Conservation (phyloP, 2,113 vertebrate genomes). For the Cyanoderma ruficeps region DNA sequence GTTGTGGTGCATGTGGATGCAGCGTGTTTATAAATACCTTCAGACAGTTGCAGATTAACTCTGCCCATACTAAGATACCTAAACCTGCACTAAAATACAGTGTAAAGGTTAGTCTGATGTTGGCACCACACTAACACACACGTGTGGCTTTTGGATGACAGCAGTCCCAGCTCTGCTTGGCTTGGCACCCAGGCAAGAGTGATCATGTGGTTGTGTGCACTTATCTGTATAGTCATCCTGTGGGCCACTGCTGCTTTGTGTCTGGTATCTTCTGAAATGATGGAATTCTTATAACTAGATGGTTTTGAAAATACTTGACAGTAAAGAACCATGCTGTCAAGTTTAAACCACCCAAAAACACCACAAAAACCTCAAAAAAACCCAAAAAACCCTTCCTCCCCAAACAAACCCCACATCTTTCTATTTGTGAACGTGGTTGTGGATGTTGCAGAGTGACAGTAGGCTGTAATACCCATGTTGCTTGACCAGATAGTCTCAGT, state of each 20-base stretch:
- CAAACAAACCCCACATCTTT: background rate
- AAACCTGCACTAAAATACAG: background rate
- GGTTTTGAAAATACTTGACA: background rate
- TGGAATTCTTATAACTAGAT: background rate
- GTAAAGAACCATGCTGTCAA: background rate
- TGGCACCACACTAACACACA: background rate
- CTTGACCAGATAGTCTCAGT: background rate
- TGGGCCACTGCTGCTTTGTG: background rate
- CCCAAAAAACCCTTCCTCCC: no score
- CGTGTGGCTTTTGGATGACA: background rate
- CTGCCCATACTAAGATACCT: background rate
- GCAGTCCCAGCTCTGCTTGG: background rate
- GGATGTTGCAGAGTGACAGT: background rate
- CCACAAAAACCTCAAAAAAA: background rate
- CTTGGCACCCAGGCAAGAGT: background rate
- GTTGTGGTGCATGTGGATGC: background rate
- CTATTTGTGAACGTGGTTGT: background rate
- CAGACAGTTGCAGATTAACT: background rate
- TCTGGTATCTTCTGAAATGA: background rate
- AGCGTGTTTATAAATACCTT: background rate
- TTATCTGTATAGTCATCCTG: background rate
- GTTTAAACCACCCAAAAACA: background rate
- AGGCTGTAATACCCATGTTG: background rate
- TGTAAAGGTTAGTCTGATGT: constrained; percentile 10
- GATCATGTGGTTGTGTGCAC: background rate